Conservation (phyloP, 1,140 invertebrate species). For the Euura lappo region DNA sequence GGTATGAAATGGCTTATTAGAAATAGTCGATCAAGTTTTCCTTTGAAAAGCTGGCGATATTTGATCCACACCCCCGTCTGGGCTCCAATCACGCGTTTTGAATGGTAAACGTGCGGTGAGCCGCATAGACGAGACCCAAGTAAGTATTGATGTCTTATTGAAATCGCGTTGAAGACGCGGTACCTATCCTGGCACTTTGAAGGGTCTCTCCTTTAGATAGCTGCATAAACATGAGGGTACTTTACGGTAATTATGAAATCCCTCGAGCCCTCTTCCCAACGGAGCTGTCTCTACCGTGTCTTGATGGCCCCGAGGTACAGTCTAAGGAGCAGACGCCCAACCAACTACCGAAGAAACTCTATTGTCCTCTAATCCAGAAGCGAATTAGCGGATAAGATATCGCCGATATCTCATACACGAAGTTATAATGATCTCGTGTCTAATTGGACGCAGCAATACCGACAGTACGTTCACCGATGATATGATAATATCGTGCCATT, state of each 20-base stretch:
- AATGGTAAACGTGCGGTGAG: not conserved
- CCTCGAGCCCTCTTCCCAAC: not conserved
- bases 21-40: no score
- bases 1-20: no score
- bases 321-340: not conserved
- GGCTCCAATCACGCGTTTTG: not conserved
- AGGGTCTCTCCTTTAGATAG: not conserved
- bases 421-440: no score
- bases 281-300: constrained; percentile 1
- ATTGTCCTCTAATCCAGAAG: not conserved
- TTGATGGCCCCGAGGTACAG: not conserved
- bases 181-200: not conserved
- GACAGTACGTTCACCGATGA: no score
- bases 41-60: not conserved
- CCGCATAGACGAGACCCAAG: not conserved
- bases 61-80: constrained; percentile 3
- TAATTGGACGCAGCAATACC: no score
- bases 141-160: constrained; percentile 7
- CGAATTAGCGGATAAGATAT: no score
- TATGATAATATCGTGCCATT: no score
- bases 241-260: not conserved
- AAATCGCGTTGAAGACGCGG: not conserved
- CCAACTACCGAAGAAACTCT: not conserved
- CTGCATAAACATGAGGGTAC: constrained; percentile 6
- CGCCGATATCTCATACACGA: no score